A percentile compares a stretch with the other conserved stretches of the same genome.
These are phyloP conservation scores for Manis javanica DNA, from an alignment of 2,797 vertebrate genomes.

Conservation along the genomic window DNA sequence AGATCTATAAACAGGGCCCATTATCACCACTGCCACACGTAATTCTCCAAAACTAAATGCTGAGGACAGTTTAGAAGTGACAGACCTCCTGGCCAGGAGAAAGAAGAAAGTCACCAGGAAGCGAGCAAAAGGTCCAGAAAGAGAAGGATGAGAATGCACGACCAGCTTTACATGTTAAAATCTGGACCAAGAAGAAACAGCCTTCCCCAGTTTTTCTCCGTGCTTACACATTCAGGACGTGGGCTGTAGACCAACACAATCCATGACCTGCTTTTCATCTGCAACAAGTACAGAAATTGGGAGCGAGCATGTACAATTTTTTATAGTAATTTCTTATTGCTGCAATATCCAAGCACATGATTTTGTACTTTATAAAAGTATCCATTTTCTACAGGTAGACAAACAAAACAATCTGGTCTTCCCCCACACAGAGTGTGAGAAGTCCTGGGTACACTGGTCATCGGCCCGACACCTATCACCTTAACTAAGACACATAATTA, in stretches of 20 bases:
- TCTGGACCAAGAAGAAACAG: background rate
- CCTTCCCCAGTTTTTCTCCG: background rate
- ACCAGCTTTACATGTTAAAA: background rate
- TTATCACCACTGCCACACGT: background rate
- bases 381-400: background rate
- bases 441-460: background rate
- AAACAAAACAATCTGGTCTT: background rate
- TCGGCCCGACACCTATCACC: background rate
- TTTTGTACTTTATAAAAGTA: conserved; percentile 37
- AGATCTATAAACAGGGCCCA: background rate
- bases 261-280: background rate
- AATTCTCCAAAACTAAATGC: background rate
- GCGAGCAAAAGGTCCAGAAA: background rate
- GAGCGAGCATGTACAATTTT: background rate
- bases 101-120: background rate
- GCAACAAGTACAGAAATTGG: background rate
- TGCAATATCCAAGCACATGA: background rate
- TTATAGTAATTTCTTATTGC: background rate
- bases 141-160: background rate
- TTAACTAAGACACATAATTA: background rate
- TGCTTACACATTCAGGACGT: background rate
- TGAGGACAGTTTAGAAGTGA: background rate
- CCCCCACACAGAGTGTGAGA: background rate
- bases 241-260: background rate
- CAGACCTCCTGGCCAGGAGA: background rate